These are phyloP conservation scores for Theropithecus gelada DNA, from an alignment of 2,113 vertebrate genomes.

Conservation along the genomic window DNA sequence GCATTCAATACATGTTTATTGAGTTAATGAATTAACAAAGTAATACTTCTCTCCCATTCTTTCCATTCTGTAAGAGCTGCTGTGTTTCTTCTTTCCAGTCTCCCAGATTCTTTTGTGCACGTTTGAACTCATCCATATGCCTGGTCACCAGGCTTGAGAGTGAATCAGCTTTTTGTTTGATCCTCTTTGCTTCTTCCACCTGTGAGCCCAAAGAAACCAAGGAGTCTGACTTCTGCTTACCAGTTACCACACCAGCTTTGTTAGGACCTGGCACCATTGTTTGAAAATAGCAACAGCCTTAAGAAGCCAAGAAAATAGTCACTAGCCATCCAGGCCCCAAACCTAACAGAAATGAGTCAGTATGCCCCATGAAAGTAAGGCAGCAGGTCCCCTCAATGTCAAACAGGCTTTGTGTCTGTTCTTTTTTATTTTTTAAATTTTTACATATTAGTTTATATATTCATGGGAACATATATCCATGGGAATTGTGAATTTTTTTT, in stretches of 20 bases:
- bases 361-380: neutral
- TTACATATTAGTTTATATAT: neutral
- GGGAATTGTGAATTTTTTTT: neutral
- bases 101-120: conserved; percentile 68
- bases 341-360: neutral
- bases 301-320: neutral
- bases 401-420: neutral
- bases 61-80: conserved; percentile 76
- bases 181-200: conserved; percentile 77
- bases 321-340: neutral
- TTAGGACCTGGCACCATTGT: neutral
- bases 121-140: conserved; percentile 72
- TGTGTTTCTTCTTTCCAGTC: conserved; percentile 82
- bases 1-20: neutral
- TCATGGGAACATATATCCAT: neutral
- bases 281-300: neutral
- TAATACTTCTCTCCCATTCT: conserved; percentile 79
- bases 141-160: conserved; percentile 76
- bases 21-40: neutral
- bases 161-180: conserved; percentile 73
- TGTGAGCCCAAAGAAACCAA: conserved; percentile 57
- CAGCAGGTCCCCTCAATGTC: neutral
- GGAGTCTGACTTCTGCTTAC: neutral
- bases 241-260: neutral
- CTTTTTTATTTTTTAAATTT: neutral